A percentile compares a stretch with the other conserved stretches of the same genome.
phyloP scores from a whole-genome alignment of 2,113 vertebrate species.

The Pterocles burchelli region DNA sequence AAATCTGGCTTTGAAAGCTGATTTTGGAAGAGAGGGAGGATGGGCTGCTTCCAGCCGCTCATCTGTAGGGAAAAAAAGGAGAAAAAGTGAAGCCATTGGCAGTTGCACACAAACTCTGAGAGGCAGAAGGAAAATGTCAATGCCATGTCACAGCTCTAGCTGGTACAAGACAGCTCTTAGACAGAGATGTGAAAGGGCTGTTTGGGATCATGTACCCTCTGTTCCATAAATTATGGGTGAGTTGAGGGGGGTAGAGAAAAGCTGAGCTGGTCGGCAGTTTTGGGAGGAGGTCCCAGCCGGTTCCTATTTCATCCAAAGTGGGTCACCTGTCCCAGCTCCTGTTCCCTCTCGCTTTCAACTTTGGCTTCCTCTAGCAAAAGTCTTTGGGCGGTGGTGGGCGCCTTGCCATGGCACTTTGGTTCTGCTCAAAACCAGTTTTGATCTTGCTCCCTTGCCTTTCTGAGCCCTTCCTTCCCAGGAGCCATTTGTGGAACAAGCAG shows the following conservation, averaged over 20 bases:
- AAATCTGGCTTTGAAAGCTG: not conserved
- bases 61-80: not conserved
- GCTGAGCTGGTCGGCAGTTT: not conserved
- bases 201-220: slow-evolving; percentile 40
- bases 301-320: slow-evolving; percentile 54
- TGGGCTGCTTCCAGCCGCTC: not conserved
- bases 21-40: not conserved
- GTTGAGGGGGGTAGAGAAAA: not conserved
- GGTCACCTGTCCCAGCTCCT: slow-evolving; percentile 35
- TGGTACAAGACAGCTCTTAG: slow-evolving; percentile 44
- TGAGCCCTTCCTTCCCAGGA: not conserved
- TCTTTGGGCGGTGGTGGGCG: not conserved
- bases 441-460: accelerated
- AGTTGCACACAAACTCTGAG: not conserved
- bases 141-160: slow-evolving; percentile 32
- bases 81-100: not conserved
- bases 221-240: slow-evolving; percentile 46
- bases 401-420: not conserved
- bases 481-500: not conserved
- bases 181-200: slow-evolving; percentile 56
- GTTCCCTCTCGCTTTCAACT: not conserved
- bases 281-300: slow-evolving; percentile 6
- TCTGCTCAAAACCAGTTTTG: not conserved
- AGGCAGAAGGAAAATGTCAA: slow-evolving; percentile 57
- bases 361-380: not conserved